These are phyloP conservation scores for Danio jaintianensis DNA, from an alignment of 2,797 vertebrate genomes.

Conservation along the genomic window DNA sequence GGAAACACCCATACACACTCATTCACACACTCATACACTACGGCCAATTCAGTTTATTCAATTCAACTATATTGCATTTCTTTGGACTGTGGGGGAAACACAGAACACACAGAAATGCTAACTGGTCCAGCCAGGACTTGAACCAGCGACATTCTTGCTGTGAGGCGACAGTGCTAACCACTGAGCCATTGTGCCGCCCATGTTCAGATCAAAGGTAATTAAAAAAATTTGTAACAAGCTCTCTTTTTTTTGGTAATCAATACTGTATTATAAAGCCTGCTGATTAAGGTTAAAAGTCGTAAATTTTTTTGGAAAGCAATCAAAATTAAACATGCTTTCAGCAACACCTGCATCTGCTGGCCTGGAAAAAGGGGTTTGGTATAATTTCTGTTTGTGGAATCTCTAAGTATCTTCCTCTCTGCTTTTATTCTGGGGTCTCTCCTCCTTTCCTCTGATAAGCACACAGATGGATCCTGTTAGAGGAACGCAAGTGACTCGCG, in stretches of 20 bases:
- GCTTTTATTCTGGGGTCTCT: slow-evolving; percentile 57
- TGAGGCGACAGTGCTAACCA: no score
- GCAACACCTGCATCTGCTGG: slow-evolving; percentile 22
- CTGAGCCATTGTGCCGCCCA: no score
- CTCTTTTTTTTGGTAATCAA: background rate
- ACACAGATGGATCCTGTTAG: slow-evolving; percentile 68
- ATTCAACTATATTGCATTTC: no score
- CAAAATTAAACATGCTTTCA: slow-evolving; percentile 14
- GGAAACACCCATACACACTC: no score
- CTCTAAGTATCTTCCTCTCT: slow-evolving; percentile 52
- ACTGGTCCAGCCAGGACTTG: no score
- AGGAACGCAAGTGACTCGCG: slow-evolving; percentile 39
- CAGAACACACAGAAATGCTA: no score
- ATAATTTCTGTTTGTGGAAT: slow-evolving; percentile 57
- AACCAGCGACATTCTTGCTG: no score
- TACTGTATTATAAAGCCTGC: background rate
- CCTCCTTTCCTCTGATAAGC: slow-evolving; percentile 59
- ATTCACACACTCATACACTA: no score
- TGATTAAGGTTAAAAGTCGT: background rate
- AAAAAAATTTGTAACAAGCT: no score
- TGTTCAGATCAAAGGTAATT: no score
- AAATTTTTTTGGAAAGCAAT: background rate
- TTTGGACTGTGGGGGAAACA: no score
- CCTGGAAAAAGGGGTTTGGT: background rate
- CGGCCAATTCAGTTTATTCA: no score